Conservation (phyloP, 2,888 invertebrate species). For the Aquatica leii region DNA sequence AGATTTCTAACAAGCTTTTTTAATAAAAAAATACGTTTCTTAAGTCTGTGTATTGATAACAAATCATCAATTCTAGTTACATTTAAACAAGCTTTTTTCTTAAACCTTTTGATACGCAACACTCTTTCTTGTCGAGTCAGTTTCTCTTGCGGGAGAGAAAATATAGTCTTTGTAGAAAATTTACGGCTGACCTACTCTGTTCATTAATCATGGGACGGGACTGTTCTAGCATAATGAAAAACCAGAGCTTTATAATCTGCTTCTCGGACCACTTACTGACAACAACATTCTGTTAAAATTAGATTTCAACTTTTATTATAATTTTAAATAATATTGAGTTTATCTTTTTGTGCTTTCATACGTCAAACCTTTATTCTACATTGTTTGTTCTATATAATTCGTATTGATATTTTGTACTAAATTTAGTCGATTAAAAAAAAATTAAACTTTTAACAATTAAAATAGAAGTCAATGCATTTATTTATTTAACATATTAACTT, state of each 20-base stretch:
- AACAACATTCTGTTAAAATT: conserved; percentile 50
- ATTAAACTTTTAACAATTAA: too few relatives aligned
- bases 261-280: conserved; percentile 51
- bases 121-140: conserved; percentile 23
- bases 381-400: too few relatives aligned
- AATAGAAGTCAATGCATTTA: too few relatives aligned
- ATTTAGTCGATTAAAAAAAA: too few relatives aligned
- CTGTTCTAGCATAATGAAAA: conserved; percentile 52
- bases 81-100: conserved; percentile 31
- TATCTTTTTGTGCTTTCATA: too few relatives aligned
- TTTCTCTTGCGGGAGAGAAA: conserved; percentile 39
- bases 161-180: conserved; percentile 46
- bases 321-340: conserved; percentile 31
- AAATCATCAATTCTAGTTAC: conserved; percentile 35
- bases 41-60: conserved; percentile 2
- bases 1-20: too few relatives aligned
- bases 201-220: conserved; percentile 53
- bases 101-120: conserved; percentile 13
- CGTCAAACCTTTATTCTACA: too few relatives aligned
- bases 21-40: too few relatives aligned
- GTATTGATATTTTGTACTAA: too few relatives aligned
- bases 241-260: conserved; percentile 53
- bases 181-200: conserved; percentile 51
- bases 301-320: conserved; percentile 36
- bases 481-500: too few relatives aligned